Evolutionary conservation across 2,888 invertebrate genomes (phyloP).

Genomic region (Cryptus armator): DNA sequence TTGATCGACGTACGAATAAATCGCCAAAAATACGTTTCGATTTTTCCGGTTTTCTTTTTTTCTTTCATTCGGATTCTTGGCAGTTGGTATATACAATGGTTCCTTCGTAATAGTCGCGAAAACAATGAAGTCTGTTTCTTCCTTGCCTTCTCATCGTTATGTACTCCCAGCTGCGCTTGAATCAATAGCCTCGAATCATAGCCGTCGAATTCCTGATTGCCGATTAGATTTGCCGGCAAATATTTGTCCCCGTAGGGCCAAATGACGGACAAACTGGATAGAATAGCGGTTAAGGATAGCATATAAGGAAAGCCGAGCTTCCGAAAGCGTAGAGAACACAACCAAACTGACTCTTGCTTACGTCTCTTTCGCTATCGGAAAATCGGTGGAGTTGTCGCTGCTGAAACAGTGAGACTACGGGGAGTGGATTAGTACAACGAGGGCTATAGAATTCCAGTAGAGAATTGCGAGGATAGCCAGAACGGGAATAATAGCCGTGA

Average conservation of each 20-base stretch:
- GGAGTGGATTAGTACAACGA: constrained; percentile 1
- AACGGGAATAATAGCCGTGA: neutral
- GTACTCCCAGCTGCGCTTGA: neutral
- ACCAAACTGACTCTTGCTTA: neutral
- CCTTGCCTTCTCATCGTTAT: neutral
- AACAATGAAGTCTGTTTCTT: neutral
- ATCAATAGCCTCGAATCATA: constrained; percentile 59
- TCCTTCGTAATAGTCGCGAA: neutral
- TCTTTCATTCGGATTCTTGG: no score
- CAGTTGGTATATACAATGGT: neutral
- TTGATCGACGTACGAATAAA: no score
- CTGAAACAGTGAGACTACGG: neutral
- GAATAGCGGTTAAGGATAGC: constrained; percentile 10
- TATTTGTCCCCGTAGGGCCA: constrained; percentile 63
- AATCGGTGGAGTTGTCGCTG: neutral
- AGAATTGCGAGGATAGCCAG: constrained; percentile 18
- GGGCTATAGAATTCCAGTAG: neutral
- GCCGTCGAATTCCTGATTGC: constrained; percentile 56
- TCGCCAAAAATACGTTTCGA: no score
- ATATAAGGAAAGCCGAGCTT: neutral
- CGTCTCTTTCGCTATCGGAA: neutral
- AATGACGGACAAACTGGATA: constrained; percentile 45
- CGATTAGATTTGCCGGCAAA: constrained; percentile 67
- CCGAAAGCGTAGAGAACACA: neutral
- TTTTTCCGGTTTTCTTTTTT: no score